Percentiles rank a stretch among this genome's conserved stretches.
These are phyloP conservation scores for Numenius phaeopus DNA, from an alignment of 2,797 vertebrate genomes.

Conservation along the genomic window DNA sequence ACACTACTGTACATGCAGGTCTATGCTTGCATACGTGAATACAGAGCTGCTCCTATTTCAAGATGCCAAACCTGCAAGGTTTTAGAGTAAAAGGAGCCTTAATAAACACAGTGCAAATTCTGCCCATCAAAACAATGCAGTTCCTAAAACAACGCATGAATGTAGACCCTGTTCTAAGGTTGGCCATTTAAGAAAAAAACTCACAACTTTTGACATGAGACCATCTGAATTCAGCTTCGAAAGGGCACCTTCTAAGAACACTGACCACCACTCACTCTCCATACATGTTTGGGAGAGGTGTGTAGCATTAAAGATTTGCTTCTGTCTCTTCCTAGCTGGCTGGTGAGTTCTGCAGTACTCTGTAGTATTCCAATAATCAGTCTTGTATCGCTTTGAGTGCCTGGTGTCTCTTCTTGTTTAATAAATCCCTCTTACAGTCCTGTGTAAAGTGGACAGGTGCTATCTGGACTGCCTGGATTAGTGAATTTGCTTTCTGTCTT, in stretches of 20 bases:
- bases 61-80: background rate
- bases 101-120: background rate
- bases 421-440: background rate
- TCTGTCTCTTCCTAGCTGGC: background rate
- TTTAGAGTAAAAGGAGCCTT: background rate
- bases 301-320: background rate
- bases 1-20: background rate
- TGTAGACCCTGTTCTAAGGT: background rate
- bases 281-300: background rate
- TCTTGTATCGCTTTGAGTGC: background rate
- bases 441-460: background rate
- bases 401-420: background rate
- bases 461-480: background rate
- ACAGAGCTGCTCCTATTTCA: background rate
- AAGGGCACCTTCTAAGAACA: background rate
- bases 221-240: background rate
- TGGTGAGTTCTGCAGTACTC: background rate
- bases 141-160: background rate
- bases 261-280: background rate
- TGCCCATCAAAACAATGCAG: background rate
- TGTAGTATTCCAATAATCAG: background rate
- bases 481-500: background rate
- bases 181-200: background rate
- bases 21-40: background rate
- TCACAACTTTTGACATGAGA: background rate